Evolutionary conservation across 2,888 invertebrate genomes (phyloP).

Genomic region (Brachyptera risi): DNA sequence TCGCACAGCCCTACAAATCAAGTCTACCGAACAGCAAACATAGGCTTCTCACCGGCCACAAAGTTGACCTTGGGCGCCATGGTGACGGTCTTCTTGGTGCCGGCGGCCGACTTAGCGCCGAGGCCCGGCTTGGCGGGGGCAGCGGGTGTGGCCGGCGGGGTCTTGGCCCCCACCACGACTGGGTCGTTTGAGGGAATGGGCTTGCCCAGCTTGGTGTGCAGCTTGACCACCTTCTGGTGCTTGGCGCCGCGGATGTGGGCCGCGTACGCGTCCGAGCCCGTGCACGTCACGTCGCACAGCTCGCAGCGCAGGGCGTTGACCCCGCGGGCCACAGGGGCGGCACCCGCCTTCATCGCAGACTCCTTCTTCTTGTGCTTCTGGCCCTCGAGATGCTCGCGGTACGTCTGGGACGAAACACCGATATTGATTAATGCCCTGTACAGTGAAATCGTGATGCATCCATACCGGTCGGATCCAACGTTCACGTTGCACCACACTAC

Average conservation of each 20-base stretch:
- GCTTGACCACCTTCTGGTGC: slow-evolving; percentile 75
- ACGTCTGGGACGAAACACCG: slow-evolving; percentile 56
- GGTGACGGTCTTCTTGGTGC: slow-evolving; percentile 48
- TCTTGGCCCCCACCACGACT: slow-evolving; percentile 61
- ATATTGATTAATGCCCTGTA: background rate
- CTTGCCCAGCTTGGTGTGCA: slow-evolving; percentile 65
- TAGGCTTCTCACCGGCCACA: slow-evolving; percentile 66
- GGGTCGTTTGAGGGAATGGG: slow-evolving; percentile 96
- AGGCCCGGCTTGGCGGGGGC: slow-evolving; percentile 41
- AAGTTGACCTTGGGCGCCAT: slow-evolving; percentile 80
- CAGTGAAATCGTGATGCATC: background rate
- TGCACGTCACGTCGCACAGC: slow-evolving; percentile 97
- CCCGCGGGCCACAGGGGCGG: slow-evolving; percentile 57
- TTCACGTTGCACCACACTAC: no score
- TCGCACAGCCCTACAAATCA: no score
- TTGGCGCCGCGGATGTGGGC: slow-evolving; percentile 97
- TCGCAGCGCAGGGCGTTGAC: slow-evolving; percentile 83
- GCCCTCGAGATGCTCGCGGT: slow-evolving; percentile 95
- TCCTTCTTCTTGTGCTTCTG: slow-evolving; percentile 99
- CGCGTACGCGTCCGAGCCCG: slow-evolving; percentile 97
- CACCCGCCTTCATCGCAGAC: slow-evolving; percentile 71
- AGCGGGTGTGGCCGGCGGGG: slow-evolving; percentile 33
- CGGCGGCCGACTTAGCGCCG: slow-evolving; percentile 39
- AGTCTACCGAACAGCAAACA: no score
- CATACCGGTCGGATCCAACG: background rate